Evolutionary conservation across 2,797 vertebrate species (phyloP).

Genomic region (Xenopus petersii): DNA sequence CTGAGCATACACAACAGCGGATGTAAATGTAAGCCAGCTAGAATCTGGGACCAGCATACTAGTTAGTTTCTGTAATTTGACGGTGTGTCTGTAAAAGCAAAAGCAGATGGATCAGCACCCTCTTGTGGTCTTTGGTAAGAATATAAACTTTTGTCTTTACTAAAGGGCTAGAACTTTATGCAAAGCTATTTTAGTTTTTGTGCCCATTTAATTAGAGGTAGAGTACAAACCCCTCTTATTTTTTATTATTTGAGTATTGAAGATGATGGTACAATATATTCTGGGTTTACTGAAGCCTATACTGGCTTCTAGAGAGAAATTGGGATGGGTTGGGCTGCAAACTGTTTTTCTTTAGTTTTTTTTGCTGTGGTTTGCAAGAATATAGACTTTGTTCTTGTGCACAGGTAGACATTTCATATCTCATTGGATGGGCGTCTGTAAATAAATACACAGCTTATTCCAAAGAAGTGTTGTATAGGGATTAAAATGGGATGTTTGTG

Average conservation of each 20-base stretch:
- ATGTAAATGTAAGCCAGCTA: background rate
- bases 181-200: too few species aligned
- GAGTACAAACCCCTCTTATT: background rate
- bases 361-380: constrained; percentile 7
- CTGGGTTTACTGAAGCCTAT: too few species aligned
- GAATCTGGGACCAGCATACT: background rate
- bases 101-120: constrained; percentile 2
- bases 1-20: too few species aligned
- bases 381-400: constrained; percentile 1
- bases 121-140: constrained; percentile 30
- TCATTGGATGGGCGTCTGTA: background rate
- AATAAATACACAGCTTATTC: too few species aligned
- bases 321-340: too few species aligned
- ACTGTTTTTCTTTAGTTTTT: too few species aligned
- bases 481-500: too few species aligned
- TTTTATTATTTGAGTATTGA: background rate
- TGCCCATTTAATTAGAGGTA: too few species aligned
- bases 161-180: background rate
- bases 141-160: background rate
- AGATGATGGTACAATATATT: too few species aligned
- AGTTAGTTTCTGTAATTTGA: constrained; percentile 17
- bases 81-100: background rate
- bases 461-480: too few species aligned
- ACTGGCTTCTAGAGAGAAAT: too few species aligned
- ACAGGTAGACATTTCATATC: constrained; percentile 10